phyloP scores from a whole-genome alignment of 1,140 invertebrate genomes.

The Trichonephila inaurata region DNA sequence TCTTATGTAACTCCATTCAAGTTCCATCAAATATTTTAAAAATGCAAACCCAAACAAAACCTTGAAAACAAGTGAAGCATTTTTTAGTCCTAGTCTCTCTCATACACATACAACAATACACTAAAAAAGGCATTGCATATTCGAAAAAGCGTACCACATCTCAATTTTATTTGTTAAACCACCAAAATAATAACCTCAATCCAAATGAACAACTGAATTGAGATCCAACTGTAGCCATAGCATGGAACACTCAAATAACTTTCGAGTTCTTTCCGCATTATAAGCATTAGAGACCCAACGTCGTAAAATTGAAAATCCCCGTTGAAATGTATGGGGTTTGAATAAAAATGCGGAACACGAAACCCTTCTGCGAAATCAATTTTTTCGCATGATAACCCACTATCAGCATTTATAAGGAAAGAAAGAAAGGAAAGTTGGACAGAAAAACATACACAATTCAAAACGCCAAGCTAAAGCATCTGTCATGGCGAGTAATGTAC shows the following conservation, averaged over 20 bases:
- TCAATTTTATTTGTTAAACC: background rate
- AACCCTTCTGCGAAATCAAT: slow-evolving; percentile 33
- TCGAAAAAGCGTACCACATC: background rate
- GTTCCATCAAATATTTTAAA: too few relatives aligned
- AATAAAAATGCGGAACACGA: slow-evolving; percentile 16
- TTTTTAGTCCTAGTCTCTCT: background rate
- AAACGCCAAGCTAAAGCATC: background rate
- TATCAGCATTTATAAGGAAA: slow-evolving; percentile 28
- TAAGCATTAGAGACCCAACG: background rate
- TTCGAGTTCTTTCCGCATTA: slow-evolving; percentile 22
- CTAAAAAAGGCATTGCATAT: background rate
- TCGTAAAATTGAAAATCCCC: background rate
- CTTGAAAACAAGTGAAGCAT: background rate
- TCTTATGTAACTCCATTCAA: too few relatives aligned
- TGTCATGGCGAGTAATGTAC: slow-evolving; percentile 37
- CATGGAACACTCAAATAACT: slow-evolving; percentile 1
- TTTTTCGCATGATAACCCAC: slow-evolving; percentile 33
- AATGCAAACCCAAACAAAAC: background rate
- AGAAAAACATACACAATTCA: background rate
- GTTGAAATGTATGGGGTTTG: background rate
- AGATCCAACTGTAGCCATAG: background rate
- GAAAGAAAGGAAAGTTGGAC: slow-evolving; percentile 1
- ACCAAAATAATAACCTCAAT: slow-evolving; percentile 1
- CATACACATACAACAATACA: background rate
- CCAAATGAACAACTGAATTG: background rate